phyloP scores from a whole-genome alignment of 2,888 invertebrate species.

The Allolobophora icterica region DNA sequence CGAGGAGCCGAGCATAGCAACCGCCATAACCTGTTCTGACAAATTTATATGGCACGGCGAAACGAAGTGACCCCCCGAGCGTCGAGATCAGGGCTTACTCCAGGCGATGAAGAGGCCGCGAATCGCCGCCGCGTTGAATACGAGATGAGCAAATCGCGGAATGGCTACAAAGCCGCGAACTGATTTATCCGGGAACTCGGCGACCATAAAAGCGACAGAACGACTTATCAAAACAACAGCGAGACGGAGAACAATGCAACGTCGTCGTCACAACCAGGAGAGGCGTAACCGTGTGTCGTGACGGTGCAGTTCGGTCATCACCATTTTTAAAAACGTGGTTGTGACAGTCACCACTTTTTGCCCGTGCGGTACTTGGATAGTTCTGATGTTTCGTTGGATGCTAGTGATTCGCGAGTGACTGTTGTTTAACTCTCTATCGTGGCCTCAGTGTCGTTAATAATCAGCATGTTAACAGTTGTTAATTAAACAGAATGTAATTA shows the following conservation, averaged over 20 bases:
- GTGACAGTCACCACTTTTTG: no score
- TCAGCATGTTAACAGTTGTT: no score
- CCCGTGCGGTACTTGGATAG: no score
- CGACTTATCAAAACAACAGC: neutral
- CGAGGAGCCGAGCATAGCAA: neutral
- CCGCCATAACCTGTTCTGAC: neutral
- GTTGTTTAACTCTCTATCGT: no score
- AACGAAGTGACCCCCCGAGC: neutral
- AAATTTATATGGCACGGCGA: constrained; percentile 8
- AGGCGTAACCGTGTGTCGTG: no score
- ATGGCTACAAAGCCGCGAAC: neutral
- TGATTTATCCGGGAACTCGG: neutral
- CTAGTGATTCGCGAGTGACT: no score
- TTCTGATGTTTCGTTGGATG: no score
- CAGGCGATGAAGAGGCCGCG: neutral
- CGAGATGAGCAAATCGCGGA: neutral
- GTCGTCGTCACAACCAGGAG: neutral
- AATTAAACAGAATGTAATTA: no score
- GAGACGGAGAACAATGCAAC: neutral
- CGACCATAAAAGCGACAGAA: neutral
- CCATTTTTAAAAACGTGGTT: no score
- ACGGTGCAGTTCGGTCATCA: neutral
- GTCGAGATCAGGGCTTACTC: neutral
- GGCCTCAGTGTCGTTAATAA: no score
- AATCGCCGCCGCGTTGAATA: neutral